A percentile compares a stretch with the other conserved stretches of the same genome.
Evolutionary conservation across 2,113 vertebrate species (phyloP).

Genomic region (Andinoacara biseriatus): DNA sequence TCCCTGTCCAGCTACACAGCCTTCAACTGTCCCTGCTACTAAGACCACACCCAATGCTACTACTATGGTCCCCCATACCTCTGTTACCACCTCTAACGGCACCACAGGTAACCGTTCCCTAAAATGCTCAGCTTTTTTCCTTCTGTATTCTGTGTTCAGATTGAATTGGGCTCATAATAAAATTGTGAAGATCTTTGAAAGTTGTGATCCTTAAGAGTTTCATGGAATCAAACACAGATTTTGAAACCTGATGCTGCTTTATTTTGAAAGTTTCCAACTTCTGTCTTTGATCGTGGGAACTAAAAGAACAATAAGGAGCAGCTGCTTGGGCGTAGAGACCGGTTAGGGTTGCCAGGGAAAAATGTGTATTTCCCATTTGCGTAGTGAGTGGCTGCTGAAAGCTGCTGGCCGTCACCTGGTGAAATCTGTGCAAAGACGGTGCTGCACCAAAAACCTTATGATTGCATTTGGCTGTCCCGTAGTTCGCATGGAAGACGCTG

Average conservation of each 20-base stretch:
- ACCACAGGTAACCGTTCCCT: constrained; percentile 67
- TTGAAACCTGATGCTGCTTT: background rate
- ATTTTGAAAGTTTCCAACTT: background rate
- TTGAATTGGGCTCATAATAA: background rate
- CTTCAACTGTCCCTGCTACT: rapidly evolving
- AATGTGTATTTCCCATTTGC: background rate
- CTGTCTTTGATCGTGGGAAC: background rate
- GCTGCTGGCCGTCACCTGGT: background rate
- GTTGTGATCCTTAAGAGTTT: constrained; percentile 2
- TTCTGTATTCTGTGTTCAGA: background rate
- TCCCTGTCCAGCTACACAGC: constrained; percentile 31
- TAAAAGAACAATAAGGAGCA: background rate
- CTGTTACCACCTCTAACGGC: constrained; percentile 22
- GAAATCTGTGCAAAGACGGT: background rate
- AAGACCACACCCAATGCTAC: rapidly evolving
- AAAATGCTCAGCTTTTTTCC: background rate
- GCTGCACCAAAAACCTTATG: background rate
- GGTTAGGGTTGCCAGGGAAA: background rate
- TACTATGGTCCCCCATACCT: background rate
- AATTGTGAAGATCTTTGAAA: background rate
- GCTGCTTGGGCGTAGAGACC: too few relatives aligned
- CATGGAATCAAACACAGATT: background rate
- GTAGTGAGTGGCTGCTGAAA: background rate
- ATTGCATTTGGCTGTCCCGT: background rate
- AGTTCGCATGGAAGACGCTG: background rate